Conservation (phyloP, 53 echinoderm and acorn worm genomes). For the Patiria pectinifera region DNA sequence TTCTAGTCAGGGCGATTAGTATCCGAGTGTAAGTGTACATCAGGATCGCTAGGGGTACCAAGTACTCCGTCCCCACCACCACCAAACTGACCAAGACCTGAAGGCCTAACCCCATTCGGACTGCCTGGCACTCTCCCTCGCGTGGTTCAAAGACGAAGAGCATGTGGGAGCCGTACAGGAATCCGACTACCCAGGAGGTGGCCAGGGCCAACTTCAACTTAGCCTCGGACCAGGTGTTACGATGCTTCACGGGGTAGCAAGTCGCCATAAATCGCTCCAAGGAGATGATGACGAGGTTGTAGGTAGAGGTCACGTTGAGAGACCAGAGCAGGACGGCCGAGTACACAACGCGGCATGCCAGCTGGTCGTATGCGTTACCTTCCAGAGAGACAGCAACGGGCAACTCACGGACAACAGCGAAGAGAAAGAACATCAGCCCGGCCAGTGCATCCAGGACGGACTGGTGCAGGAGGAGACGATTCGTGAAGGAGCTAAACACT, state of each 20-base stretch:
- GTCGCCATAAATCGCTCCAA: slow-evolving; percentile 47
- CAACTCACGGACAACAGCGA: background rate
- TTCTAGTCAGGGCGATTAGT: slow-evolving; percentile 68
- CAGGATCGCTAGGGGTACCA: slow-evolving; percentile 69
- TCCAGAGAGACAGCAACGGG: background rate
- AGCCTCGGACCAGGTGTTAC: background rate
- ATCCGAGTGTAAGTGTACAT: slow-evolving; percentile 74
- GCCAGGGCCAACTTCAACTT: background rate
- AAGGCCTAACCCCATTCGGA: background rate
- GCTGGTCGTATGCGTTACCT: background rate
- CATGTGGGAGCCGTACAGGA: slow-evolving; percentile 11
- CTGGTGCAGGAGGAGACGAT: slow-evolving; percentile 37
- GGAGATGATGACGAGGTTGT: slow-evolving; percentile 41
- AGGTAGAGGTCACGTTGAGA: slow-evolving; percentile 25
- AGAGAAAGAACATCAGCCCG: slow-evolving; percentile 16
- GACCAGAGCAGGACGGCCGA: slow-evolving; percentile 11
- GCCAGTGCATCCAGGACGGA: slow-evolving; percentile 16
- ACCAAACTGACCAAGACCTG: background rate
- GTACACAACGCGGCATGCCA: background rate
- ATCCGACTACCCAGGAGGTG: slow-evolving; percentile 15
- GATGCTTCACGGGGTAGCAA: slow-evolving; percentile 57
- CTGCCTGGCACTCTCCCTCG: background rate
- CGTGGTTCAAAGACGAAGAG: background rate
- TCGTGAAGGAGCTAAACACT: slow-evolving; percentile 27
- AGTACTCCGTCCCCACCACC: slow-evolving; percentile 66